These are phyloP conservation scores for Cinclus cinclus DNA, from an alignment of 2,113 vertebrate genomes.

Conservation along the genomic window DNA sequence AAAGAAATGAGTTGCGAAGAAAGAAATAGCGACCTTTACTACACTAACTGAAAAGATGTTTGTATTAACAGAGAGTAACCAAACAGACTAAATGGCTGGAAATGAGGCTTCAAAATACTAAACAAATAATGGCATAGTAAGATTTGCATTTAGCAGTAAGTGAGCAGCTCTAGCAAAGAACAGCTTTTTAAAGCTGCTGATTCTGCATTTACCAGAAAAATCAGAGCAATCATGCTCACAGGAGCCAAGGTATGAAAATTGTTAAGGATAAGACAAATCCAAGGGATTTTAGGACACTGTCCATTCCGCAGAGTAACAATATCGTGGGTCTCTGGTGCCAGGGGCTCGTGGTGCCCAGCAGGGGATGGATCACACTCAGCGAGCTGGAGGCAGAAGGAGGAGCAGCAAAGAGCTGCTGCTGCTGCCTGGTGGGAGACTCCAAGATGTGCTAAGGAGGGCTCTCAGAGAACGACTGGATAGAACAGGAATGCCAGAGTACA, in stretches of 20 bases:
- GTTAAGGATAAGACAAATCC: neutral
- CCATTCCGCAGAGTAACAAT: neutral
- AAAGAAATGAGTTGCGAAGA: neutral
- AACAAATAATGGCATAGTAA: neutral
- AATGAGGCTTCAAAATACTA: neutral
- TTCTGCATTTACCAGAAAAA: neutral
- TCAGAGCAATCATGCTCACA: neutral
- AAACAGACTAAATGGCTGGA: neutral
- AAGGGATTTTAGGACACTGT: neutral
- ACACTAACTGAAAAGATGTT: neutral
- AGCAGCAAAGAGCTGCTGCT: neutral
- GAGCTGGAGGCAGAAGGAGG: neutral
- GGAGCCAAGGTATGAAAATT: neutral
- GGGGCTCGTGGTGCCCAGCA: neutral
- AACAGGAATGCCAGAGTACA: neutral
- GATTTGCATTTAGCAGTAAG: neutral
- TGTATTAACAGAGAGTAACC: neutral
- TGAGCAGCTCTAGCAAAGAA: neutral
- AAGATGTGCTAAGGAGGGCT: neutral
- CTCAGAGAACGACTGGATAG: neutral
- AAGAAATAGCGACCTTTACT: neutral
- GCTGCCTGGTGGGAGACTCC: neutral
- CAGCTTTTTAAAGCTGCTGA: neutral
- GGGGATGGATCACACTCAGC: fast-evolving
- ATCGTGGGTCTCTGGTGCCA: fast-evolving